Percentiles rank a stretch among this genome's conserved stretches.
phyloP scores from a whole-genome alignment of 2,888 invertebrate genomes.

The Heteromurus nitidus region DNA sequence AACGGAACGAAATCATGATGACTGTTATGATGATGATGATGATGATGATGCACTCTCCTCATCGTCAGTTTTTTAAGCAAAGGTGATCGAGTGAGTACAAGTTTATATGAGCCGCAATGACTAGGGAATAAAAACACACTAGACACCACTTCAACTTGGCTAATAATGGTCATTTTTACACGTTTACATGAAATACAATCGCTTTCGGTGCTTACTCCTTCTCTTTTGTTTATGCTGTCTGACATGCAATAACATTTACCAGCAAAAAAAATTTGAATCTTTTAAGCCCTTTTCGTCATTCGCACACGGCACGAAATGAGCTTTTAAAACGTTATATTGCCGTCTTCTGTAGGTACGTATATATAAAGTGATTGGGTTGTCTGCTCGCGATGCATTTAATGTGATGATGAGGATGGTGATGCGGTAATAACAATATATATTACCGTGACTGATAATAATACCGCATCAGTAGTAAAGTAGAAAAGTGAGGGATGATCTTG shows the following conservation, averaged over 20 bases:
- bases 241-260: background rate
- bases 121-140: slow-evolving; percentile 16
- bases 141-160: slow-evolving; percentile 35
- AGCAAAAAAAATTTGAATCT: background rate
- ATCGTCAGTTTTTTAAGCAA: background rate
- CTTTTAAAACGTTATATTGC: no score
- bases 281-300: no score
- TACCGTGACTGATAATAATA: slow-evolving; percentile 43
- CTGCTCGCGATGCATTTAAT: no score
- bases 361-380: no score
- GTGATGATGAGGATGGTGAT: slow-evolving; percentile 22
- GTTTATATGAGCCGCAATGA: slow-evolving; percentile 12
- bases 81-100: slow-evolving; percentile 21
- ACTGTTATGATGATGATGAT: no score
- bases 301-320: no score
- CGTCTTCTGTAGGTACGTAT: no score
- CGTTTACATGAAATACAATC: slow-evolving; percentile 52
- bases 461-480: slow-evolving; percentile 11
- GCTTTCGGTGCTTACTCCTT: slow-evolving; percentile 15
- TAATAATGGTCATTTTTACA: slow-evolving; percentile 44
- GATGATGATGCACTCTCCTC: slow-evolving; percentile 9
- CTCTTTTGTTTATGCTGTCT: slow-evolving; percentile 2
- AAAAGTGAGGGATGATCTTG: slow-evolving; percentile 38
- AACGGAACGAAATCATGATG: slow-evolving; percentile 1
- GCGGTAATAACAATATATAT: slow-evolving; percentile 43